Conservation (phyloP, 2,888 invertebrate species). For the Ophioninae sp. region DNA sequence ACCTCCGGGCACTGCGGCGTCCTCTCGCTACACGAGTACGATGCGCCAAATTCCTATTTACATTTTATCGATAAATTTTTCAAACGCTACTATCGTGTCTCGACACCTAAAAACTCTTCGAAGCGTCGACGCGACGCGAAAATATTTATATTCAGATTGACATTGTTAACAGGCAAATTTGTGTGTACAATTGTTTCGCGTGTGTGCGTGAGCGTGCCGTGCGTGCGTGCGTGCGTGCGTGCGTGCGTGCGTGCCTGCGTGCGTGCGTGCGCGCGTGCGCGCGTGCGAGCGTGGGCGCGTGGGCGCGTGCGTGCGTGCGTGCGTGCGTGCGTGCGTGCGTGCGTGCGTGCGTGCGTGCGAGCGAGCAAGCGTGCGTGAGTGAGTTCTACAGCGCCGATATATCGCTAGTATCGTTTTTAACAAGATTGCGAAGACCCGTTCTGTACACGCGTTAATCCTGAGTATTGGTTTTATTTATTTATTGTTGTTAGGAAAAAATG, state of each 20-base stretch:
- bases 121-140: constrained; percentile 48
- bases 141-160: constrained; percentile 38
- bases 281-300: too few relatives aligned
- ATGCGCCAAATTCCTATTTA: background rate
- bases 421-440: constrained; percentile 46
- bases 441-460: constrained; percentile 49
- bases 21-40: background rate
- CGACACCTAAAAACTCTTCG: constrained; percentile 39
- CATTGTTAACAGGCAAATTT: constrained; percentile 44
- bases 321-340: too few relatives aligned
- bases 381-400: constrained; percentile 20
- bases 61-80: constrained; percentile 18
- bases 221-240: too few relatives aligned
- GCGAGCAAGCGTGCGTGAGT: constrained; percentile 30
- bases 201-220: too few relatives aligned
- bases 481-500: constrained; percentile 71
- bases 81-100: constrained; percentile 33
- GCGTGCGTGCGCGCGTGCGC: too few relatives aligned
- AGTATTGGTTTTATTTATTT: background rate
- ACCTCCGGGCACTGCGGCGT: background rate
- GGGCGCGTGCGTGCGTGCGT: too few relatives aligned
- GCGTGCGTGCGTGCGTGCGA: too few relatives aligned
- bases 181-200: constrained; percentile 25
- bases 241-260: too few relatives aligned
- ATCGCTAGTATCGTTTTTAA: constrained; percentile 34